A percentile compares a stretch with the other conserved stretches of the same genome.
phyloP scores from a whole-genome alignment of 2,888 invertebrate species.

The Drosophila meridionalis region DNA sequence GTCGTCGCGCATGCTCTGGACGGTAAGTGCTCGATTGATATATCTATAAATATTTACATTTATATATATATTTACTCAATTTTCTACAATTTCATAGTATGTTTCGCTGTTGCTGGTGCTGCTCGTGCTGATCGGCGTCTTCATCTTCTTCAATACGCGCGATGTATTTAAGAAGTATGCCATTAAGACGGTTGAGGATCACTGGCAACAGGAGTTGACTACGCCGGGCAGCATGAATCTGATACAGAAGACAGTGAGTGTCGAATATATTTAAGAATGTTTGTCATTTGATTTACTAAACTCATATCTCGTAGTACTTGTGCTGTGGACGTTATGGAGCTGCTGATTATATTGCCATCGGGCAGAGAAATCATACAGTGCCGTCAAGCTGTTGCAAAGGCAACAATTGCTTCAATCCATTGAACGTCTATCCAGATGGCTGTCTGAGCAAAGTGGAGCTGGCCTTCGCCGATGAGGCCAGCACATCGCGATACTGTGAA shows the following conservation, averaged over 20 bases:
- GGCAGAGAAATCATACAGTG: constrained; percentile 47
- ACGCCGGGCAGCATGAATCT: constrained; percentile 75
- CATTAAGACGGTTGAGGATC: constrained; percentile 63
- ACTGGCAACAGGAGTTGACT: constrained; percentile 73
- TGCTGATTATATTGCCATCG: constrained; percentile 69
- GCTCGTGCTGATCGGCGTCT: constrained; percentile 63
- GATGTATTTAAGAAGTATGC: constrained; percentile 78
- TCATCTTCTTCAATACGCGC: constrained; percentile 62
- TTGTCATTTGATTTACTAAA: neutral
- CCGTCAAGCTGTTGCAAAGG: constrained; percentile 80
- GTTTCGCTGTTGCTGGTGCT: constrained; percentile 67
- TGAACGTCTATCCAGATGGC: constrained; percentile 71
- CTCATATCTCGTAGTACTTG: constrained; percentile 57
- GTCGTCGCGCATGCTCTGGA: constrained; percentile 80
- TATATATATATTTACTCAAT: constrained; percentile 5
- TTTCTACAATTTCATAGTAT: constrained; percentile 50
- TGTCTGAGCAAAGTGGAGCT: constrained; percentile 74
- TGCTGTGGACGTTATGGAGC: constrained; percentile 82
- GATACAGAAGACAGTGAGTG: constrained; percentile 71
- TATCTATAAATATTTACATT: neutral
- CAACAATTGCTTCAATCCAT: constrained; percentile 76
- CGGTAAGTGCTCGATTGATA: constrained; percentile 50
- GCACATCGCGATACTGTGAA: constrained; percentile 62
- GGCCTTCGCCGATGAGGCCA: constrained; percentile 73
- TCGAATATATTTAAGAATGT: neutral